Evolutionary conservation across 1,140 invertebrate species (phyloP), one percentile per base, ranked within the genome.

Genomic region (Eriosoma lanigerum): DNA sequence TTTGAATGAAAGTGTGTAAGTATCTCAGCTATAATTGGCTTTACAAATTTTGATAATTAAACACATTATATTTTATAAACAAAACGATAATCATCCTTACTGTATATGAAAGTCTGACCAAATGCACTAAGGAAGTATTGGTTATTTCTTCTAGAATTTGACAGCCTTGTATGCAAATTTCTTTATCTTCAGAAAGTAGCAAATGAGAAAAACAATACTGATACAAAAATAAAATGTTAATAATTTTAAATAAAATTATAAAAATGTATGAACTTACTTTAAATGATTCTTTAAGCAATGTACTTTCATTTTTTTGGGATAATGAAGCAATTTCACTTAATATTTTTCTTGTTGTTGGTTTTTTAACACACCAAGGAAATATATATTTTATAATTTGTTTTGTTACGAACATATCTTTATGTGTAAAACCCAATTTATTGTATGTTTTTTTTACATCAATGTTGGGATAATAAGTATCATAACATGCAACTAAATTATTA

Each of bases 61-160:
- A 68, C 62, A 54, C 72, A 82, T 38, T 44, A 68, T 0, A 81
- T 17, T 54, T 66, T 64, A 48, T 73, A 81, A n/a, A 19, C 50
- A 83, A 73, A 13, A n/a, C n/a, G n/a, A n/a, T 82, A n/a, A 81
- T 78, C n/a, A 66, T 46, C 0, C 70, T 76, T 50, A 83, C 82
- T 64, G 70, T 56, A n/a, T 70, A 73, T 58, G 82, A 80, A 12
- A 58, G 56, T 44, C 32, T 46, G 70, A 78, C 52, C 72, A 83
- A 82, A 81, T 82, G 70, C 15, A 84, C 64, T 38, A 83, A 82
- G 0, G 82, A 38, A 75, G 83, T 58, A 13, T 80, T 60, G 66
- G 83, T 84, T 24, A 84, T 82, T 81, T 82, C 73, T 82, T 83
- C 80, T 70, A 83, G 82, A 52, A 75, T 26, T 46, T 64, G 48